Evolutionary conservation across 2,113 vertebrate genomes (phyloP).

Genomic region (Marmota monax): DNA sequence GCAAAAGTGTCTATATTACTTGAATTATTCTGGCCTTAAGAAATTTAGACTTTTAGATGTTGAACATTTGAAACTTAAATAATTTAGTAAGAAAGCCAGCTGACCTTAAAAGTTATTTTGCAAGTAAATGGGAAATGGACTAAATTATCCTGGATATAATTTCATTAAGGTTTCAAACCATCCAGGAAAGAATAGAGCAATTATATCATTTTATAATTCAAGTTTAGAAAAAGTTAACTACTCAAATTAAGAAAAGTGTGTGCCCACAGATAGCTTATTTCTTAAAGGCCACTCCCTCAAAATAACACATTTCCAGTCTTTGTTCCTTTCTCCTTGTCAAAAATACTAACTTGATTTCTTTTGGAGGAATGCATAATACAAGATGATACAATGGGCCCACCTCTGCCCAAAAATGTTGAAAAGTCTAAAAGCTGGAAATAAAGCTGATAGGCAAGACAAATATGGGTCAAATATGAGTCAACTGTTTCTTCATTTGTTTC

Average conservation of each 20-base stretch:
- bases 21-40: conserved; percentile 57
- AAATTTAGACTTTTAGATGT: conserved; percentile 49
- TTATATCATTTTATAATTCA: conserved; percentile 55
- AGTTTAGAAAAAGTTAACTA: conserved; percentile 65
- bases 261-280: conserved; percentile 48
- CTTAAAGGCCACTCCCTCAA: not conserved
- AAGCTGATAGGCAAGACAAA: conserved; percentile 54
- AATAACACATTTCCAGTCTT: not conserved
- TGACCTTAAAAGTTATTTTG: conserved; percentile 50
- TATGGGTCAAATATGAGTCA: not conserved
- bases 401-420: not conserved
- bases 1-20: not conserved
- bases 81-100: conserved; percentile 62
- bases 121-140: conserved; percentile 22
- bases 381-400: not conserved
- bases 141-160: conserved; percentile 71
- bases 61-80: conserved; percentile 64
- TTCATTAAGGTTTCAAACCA: conserved; percentile 74
- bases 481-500: conserved; percentile 38
- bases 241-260: conserved; percentile 29
- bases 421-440: conserved; percentile 51
- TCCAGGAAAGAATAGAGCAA: conserved; percentile 56
- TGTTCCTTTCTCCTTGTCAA: not conserved
- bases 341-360: conserved; percentile 54
- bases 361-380: conserved; percentile 42